Base-by-base conservation (phyloP, 1,140 invertebrate species). In the Apis dorsata region DNA sequence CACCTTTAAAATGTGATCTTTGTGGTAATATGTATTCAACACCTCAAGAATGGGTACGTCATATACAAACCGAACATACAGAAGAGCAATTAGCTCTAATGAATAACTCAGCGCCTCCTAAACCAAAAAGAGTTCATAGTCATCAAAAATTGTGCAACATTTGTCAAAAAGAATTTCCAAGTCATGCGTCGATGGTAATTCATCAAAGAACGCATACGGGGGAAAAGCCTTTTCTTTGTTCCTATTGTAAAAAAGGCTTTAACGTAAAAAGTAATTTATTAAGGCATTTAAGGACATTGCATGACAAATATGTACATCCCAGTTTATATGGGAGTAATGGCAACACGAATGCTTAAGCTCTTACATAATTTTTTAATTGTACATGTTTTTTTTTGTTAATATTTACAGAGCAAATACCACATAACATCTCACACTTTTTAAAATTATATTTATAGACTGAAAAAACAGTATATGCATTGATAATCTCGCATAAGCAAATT, bases 21-120 rank as follows among this genome's bases (percentile, higher is more conserved):
- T 98, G 97, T 90, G 96, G 97, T 90, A 97, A 97, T 90, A 96
- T 96, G 90, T 97, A 97, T 93, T 95, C 96, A 49, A 97, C 96
- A 76, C 97, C 97, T 0, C 97, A 95, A 74, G 96, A 97, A 93
- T 98, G 97, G 97, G 97, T 97, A 19, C 95, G 97, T 60, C 97
- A 97, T 86, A 97, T 97, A 92, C 97, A 97, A 91, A 96, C 95
- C 83, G 96, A 96, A 76, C 97, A 98, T 91, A 97, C 97, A 0
- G 97, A 97, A 90, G 96, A 96, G 92, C 97, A 98, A 94, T 93
- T 98, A 92, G 96, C 97, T 87, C 93, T 97, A 89, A 96, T 96
- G 94, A 97, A 97, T 92, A 97, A 96, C 93, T 95, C 95, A 86
- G 94, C 95, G 78, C 95, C 95, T 86, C 95, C 95, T 86, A 95